Percentiles rank a stretch among this genome's conserved stretches.
Evolutionary conservation across 2,113 vertebrate species (phyloP).

Genomic region (Cephalophus harveyi): DNA sequence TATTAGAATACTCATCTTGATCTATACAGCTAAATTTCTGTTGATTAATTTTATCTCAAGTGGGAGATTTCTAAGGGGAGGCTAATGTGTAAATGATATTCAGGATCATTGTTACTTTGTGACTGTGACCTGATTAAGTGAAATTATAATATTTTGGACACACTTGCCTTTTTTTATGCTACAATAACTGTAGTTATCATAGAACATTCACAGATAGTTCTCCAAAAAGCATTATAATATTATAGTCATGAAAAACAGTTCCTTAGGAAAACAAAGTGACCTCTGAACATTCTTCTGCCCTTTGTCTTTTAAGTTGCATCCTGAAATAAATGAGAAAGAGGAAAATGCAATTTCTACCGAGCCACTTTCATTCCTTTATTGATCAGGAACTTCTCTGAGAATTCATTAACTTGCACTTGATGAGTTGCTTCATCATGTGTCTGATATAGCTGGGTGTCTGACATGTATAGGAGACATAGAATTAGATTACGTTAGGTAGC

Average conservation of each 20-base stretch:
- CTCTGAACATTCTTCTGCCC: not conserved
- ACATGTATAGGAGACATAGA: not conserved
- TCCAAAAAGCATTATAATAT: not conserved
- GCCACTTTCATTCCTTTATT: not conserved
- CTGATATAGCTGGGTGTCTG: not conserved
- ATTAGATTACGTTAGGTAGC: not conserved
- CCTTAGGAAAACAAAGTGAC: not conserved
- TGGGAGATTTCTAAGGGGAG: not conserved
- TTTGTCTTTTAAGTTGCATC: not conserved
- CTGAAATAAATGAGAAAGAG: not conserved
- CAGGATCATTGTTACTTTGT: not conserved
- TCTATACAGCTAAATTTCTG: not conserved
- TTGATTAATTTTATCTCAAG: constrained; percentile 25
- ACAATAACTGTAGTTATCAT: not conserved
- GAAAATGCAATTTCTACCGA: not conserved
- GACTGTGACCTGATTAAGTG: not conserved
- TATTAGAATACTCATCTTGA: not conserved
- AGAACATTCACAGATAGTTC: not conserved
- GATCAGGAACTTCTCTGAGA: not conserved
- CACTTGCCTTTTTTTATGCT: not conserved
- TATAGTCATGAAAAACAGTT: not conserved
- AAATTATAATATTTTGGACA: not conserved
- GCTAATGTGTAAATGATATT: not conserved
- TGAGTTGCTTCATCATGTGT: not conserved
- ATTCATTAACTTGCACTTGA: not conserved